Conservation (phyloP, 2,888 invertebrate species). For the Pseudococcus jackbeardsleyi region DNA sequence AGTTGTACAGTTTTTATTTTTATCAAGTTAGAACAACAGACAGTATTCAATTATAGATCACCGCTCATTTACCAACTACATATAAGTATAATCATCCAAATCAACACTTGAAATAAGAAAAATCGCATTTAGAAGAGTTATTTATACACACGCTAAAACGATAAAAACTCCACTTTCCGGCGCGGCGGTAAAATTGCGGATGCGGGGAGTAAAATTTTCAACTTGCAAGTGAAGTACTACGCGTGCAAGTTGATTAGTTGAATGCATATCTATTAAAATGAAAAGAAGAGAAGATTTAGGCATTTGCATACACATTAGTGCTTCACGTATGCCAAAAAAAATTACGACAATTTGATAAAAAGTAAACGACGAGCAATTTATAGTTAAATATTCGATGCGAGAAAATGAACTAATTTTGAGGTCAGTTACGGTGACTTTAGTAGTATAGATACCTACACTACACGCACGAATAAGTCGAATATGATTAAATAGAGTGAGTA, state of each 20-base stretch:
- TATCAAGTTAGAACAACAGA: background rate
- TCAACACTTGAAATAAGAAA: background rate
- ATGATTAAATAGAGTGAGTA: background rate
- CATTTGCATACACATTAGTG: background rate
- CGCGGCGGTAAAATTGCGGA: background rate
- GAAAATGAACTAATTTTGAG: background rate
- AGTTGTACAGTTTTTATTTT: slow-evolving; percentile 28
- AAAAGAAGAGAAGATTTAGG: background rate
- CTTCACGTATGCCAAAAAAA: background rate
- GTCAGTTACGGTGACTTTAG: background rate
- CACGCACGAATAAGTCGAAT: background rate
- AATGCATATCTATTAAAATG: background rate
- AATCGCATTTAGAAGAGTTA: background rate
- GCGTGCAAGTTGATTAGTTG: background rate
- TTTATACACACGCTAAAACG: background rate
- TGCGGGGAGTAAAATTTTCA: background rate
- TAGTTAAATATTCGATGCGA: background rate
- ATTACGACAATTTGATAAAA: slow-evolving; percentile 11
- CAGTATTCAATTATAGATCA: slow-evolving; percentile 15
- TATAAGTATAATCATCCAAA: background rate
- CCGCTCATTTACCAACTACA: background rate
- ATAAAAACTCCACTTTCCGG: background rate
- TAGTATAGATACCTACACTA: no score
- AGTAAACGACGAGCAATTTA: background rate
- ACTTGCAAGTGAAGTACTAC: background rate